Conservation (phyloP, 2,797 vertebrate species). For the Limosa lapponica region DNA sequence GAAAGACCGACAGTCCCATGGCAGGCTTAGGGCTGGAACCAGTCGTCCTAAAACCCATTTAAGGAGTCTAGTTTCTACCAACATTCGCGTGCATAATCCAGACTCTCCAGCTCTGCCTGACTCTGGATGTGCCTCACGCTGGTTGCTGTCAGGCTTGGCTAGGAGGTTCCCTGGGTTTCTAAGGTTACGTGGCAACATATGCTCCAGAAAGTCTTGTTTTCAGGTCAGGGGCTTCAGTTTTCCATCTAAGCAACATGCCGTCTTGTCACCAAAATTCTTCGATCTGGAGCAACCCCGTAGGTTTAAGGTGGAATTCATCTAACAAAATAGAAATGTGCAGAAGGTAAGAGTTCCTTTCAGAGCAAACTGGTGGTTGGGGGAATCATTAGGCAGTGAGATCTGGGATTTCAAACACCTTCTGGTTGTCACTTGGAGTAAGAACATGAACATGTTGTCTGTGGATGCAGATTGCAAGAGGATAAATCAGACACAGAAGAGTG, state of each 20-base stretch:
- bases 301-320: background rate
- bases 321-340: background rate
- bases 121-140: background rate
- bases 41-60: background rate
- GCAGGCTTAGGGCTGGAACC: background rate
- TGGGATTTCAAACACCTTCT: background rate
- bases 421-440: background rate
- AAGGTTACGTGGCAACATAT: background rate
- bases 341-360: background rate
- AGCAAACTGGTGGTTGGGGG: background rate
- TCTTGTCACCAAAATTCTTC: fast-evolving
- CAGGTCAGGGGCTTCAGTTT: background rate
- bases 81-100: fast-evolving
- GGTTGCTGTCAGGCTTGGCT: background rate
- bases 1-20: background rate
- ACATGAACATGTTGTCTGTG: background rate
- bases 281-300: background rate
- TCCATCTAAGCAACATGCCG: background rate
- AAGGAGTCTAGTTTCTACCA: background rate
- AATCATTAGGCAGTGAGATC: background rate
- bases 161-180: background rate
- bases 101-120: background rate
- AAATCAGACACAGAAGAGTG: background rate
- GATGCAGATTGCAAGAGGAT: background rate
- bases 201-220: background rate